phyloP scores from a whole-genome alignment of 1,140 invertebrate species.

The Pygmarrhopalites habei region DNA sequence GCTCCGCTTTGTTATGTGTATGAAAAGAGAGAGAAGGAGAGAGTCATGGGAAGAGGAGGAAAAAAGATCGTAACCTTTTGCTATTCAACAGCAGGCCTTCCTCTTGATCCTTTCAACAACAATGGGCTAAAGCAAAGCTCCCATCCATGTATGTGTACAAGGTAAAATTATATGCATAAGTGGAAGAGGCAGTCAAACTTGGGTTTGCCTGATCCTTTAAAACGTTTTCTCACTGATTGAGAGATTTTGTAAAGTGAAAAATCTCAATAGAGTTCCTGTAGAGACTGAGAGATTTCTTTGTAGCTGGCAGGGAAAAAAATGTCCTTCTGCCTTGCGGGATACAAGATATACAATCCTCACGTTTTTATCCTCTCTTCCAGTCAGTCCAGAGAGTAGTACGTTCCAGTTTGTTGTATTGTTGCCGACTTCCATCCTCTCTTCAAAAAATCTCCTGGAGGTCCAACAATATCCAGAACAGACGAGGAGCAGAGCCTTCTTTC shows the following conservation, averaged over 20 bases:
- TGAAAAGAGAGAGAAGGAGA: not conserved
- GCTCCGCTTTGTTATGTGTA: too few species aligned
- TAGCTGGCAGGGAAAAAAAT: not conserved
- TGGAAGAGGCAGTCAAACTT: too few species aligned
- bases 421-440: too few species aligned
- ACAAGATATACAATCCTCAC: constrained; percentile 17
- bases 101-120: constrained; percentile 13
- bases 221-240: constrained; percentile 18
- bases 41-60: too few species aligned
- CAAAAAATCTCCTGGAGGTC: too few species aligned
- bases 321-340: constrained; percentile 20
- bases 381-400: too few species aligned
- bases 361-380: too few species aligned
- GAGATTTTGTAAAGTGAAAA: constrained; percentile 16
- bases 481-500: too few species aligned
- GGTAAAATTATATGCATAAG: too few species aligned
- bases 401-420: too few species aligned
- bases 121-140: not conserved
- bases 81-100: constrained; percentile 6
- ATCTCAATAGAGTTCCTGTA: constrained; percentile 21
- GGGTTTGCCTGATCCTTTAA: not conserved
- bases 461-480: too few species aligned
- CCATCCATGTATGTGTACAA: not conserved
- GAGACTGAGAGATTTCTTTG: constrained; percentile 10
- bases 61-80: not conserved